A percentile compares a stretch with the other conserved stretches of the same genome.
Conservation (phyloP, 37 sponge, comb jelly and placozoan genomes). For the Haliclona indistincta region DNA sequence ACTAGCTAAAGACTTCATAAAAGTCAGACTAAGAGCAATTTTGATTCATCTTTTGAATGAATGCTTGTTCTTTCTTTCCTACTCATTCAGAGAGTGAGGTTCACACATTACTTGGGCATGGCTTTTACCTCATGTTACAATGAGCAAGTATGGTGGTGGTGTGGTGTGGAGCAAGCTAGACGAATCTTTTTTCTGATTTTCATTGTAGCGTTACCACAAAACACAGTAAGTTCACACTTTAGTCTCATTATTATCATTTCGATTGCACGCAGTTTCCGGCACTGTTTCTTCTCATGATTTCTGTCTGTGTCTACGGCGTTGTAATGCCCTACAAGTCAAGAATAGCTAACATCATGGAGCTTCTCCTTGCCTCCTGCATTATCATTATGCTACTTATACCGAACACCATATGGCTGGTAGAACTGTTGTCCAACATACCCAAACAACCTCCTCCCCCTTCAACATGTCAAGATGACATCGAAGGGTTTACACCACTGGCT, state of each 20-base stretch:
- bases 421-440: conserved; percentile 2
- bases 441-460: too few species aligned
- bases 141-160: conserved; percentile 58
- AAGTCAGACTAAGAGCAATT: background rate
- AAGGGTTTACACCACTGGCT: conserved; percentile 18
- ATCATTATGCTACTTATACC: conserved; percentile 36
- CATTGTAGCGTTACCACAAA: conserved; percentile 36
- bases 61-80: background rate
- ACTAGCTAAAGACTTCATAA: background rate
- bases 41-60: background rate
- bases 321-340: conserved; percentile 39
- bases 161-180: conserved; percentile 51
- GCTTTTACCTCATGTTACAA: conserved; percentile 33
- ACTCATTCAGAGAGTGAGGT: background rate
- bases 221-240: conserved; percentile 28
- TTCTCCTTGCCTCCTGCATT: conserved; percentile 19
- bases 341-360: conserved; percentile 35
- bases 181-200: conserved; percentile 51
- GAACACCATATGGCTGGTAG: conserved; percentile 25
- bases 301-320: conserved; percentile 11
- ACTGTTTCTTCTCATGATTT: conserved; percentile 16
- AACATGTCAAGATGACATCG: background rate
- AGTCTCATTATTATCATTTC: too few species aligned
- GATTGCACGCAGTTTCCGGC: conserved; percentile 44
- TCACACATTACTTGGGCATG: background rate